Base-by-base conservation (phyloP, 2,797 vertebrate genomes). In the Gymnoscopelus microlampas region DNA sequence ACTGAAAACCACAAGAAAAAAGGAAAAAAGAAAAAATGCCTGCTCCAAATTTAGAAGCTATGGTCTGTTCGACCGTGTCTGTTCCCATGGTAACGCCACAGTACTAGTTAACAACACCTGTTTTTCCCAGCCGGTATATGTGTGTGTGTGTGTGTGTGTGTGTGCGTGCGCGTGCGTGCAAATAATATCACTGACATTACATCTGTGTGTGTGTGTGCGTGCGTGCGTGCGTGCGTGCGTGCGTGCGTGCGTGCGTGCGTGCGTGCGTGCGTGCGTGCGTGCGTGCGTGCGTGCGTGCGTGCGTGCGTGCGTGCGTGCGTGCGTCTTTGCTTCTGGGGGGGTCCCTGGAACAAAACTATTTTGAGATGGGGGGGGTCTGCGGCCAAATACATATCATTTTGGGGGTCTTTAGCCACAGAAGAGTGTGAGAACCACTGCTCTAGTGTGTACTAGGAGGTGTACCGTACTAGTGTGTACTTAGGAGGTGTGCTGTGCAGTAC, bases 401-500 rank as follows among this genome's bases (percentile, higher is more conserved):
- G 19, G 19, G 19, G 19, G 19, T 19, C 19, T 19, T 19, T 19
- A 19, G 19, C 19, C 19, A 19, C 19, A 19, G 19, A 19, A 19
- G 19, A 19, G 19, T 19, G 1, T 19, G 19, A 19, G 19, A 19
- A 19, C 19, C 19, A 19, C 19, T 19, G 19, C 19, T 19, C 19
- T 19, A 13, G 56, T 54, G 61, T 23, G 32, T 10, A 13, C 19
- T 19, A 19, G 19, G 19, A 19, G 19, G 19, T 19, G 19, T 19
- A 19, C 19, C 19, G 19, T 51, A n/a, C 19, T 19, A 13, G 56
- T 54, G 61, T 23, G 32, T 10, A 13, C 19, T 19, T n/a, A 19
- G 19, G 19, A 19, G 19, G 19, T 19, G 19, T 19, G 1, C 19
- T 1, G 19, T 51, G n/a, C n/a, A 95, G 3, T 82, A 95, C 97